These are phyloP conservation scores for Agrilus mali DNA, from an alignment of 2,888 invertebrate genomes.

Conservation along the genomic window DNA sequence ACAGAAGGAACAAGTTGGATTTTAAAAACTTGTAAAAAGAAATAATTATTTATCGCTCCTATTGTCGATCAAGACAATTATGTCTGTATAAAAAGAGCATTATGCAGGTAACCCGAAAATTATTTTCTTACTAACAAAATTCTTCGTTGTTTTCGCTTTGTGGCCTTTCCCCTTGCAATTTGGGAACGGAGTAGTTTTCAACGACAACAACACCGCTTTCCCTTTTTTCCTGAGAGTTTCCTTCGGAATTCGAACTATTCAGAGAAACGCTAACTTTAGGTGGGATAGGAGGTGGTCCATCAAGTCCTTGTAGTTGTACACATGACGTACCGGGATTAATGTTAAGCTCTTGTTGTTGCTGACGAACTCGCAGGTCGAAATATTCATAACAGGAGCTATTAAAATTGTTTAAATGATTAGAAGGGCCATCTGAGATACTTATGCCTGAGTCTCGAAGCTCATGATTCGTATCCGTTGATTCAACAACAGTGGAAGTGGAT, in stretches of 20 bases:
- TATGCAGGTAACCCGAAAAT: not conserved
- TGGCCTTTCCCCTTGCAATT: constrained; percentile 22
- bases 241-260: constrained; percentile 22
- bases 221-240: constrained; percentile 8
- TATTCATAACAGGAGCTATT: constrained; percentile 33
- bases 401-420: constrained; percentile 28
- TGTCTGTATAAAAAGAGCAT: no score
- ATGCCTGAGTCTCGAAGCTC: constrained; percentile 44
- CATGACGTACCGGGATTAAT: constrained; percentile 23
- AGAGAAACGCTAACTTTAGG: constrained; percentile 23
- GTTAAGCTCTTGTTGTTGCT: constrained; percentile 30
- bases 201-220: constrained; percentile 13
- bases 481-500: constrained; percentile 19
- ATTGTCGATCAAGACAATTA: no score
- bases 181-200: constrained; percentile 32
- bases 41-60: no score
- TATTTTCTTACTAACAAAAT: constrained; percentile 10
- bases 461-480: constrained; percentile 21
- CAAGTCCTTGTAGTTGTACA: constrained; percentile 23
- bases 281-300: constrained; percentile 30
- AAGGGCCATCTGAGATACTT: constrained; percentile 30
- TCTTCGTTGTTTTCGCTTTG: constrained; percentile 13
- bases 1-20: no score
- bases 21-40: no score
- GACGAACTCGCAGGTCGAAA: constrained; percentile 23